A percentile compares a stretch with the other conserved stretches of the same genome.
Conservation (phyloP, 2,113 vertebrate genomes). For the Chionomys nivalis region DNA sequence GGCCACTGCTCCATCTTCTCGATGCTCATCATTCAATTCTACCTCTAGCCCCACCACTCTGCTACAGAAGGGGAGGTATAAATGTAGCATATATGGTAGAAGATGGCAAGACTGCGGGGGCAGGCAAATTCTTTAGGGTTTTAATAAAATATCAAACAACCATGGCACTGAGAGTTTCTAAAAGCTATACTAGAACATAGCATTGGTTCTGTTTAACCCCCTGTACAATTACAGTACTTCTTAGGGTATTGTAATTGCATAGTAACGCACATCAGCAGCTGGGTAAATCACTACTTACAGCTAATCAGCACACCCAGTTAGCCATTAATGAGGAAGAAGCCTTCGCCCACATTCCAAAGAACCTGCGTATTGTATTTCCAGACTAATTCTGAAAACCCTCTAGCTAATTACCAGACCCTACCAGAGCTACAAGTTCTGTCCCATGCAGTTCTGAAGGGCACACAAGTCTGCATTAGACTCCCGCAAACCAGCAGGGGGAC, state of each 20-base stretch:
- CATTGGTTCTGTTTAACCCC: constrained; percentile 18
- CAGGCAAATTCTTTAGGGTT: constrained; percentile 3
- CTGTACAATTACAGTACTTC: neutral
- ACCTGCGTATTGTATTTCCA: neutral
- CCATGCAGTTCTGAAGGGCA: neutral
- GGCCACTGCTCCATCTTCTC: constrained; percentile 55
- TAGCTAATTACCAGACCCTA: neutral
- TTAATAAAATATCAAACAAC: constrained; percentile 45
- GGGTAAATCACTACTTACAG: neutral
- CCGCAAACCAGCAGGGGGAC: neutral
- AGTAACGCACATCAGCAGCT: neutral
- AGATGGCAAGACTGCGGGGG: neutral
- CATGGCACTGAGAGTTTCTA: neutral
- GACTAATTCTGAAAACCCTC: neutral
- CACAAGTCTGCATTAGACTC: neutral
- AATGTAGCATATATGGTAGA: neutral
- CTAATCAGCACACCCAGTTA: neutral
- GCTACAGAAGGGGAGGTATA: neutral
- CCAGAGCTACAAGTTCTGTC: neutral
- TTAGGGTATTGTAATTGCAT: neutral
- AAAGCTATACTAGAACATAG: constrained; percentile 47
- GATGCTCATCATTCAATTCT: neutral
- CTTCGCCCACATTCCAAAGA: neutral
- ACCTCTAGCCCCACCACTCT: neutral
- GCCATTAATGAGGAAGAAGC: neutral